phyloP scores from a whole-genome alignment of 2,113 vertebrate species.

The Ophthalmolycus amberensis region DNA sequence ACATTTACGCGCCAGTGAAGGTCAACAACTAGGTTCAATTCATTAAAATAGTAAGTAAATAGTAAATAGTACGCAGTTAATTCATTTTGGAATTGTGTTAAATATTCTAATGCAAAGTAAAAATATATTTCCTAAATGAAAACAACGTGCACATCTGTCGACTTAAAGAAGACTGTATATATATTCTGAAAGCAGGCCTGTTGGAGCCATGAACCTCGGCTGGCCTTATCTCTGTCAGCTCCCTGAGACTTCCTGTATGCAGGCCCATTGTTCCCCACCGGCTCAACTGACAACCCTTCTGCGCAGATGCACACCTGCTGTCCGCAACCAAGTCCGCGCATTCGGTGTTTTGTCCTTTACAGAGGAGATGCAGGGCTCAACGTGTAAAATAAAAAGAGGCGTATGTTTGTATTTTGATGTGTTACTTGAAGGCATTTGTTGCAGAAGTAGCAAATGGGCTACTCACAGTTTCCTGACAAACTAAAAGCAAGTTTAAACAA shows the following conservation, averaged over 20 bases:
- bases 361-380: neutral
- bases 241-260: conserved; percentile 76
- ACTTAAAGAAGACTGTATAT: neutral
- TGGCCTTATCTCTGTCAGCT: conserved; percentile 64
- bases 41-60: no score
- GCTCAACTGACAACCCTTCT: conserved; percentile 60
- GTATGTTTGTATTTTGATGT: neutral
- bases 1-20: no score
- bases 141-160: neutral
- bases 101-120: no score
- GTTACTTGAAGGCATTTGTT: no score
- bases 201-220: conserved; percentile 54
- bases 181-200: neutral
- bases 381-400: no score
- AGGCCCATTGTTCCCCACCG: conserved; percentile 74
- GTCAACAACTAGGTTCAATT: no score
- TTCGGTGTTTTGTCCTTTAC: no score
- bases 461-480: neutral
- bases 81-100: no score
- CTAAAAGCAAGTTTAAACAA: neutral
- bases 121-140: neutral
- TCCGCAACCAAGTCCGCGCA: conserved; percentile 17
- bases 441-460: neutral
- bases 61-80: no score
- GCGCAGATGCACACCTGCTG: conserved; percentile 74